These are phyloP conservation scores for Neelides sp. DNA, from an alignment of 1,140 invertebrate species.

Conservation along the genomic window DNA sequence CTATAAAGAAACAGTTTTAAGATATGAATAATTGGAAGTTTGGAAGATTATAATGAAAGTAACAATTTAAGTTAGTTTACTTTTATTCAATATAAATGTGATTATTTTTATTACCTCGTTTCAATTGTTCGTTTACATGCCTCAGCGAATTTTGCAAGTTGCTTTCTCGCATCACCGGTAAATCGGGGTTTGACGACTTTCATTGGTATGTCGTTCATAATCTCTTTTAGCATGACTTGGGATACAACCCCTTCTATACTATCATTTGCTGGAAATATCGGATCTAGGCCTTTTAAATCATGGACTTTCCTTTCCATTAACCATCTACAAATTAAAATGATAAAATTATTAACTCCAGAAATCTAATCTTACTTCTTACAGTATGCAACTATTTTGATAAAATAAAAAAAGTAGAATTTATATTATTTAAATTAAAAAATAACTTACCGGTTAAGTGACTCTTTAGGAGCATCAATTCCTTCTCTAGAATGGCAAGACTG, in stretches of 20 bases:
- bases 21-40: no score
- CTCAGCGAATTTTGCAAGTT: constrained; percentile 86
- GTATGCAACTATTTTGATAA: not conserved
- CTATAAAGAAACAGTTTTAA: constrained; percentile 39
- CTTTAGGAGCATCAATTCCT: constrained; percentile 84
- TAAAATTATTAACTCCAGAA: not conserved
- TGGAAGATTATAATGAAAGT: no score
- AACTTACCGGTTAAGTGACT: constrained; percentile 71
- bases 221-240: constrained; percentile 75
- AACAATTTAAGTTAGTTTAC: no score
- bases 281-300: constrained; percentile 56
- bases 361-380: not conserved
- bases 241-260: constrained; percentile 81
- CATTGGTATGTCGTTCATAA: constrained; percentile 97
- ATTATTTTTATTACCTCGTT: constrained; percentile 43
- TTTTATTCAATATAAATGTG: constrained; percentile 1
- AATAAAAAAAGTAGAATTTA: no score
- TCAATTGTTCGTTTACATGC: constrained; percentile 95
- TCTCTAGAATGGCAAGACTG: constrained; percentile 86
- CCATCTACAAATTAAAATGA: constrained; percentile 43
- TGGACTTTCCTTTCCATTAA: constrained; percentile 87
- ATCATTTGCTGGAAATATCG: constrained; percentile 78
- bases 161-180: constrained; percentile 89
- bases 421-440: not conserved
- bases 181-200: constrained; percentile 89